Conservation (phyloP, 2,888 invertebrate genomes). For the Graphium colonna region DNA sequence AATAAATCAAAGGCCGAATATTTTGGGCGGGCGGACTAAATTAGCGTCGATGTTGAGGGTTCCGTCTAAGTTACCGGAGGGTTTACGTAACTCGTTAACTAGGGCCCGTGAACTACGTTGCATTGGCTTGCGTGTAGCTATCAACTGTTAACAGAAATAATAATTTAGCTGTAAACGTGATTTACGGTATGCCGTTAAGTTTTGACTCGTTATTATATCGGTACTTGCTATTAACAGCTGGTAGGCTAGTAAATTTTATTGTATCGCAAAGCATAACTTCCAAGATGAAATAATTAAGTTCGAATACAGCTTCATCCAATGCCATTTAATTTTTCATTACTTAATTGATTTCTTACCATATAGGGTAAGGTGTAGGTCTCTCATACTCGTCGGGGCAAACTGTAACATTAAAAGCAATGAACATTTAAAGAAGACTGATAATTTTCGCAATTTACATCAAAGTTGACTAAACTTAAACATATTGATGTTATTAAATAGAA, state of each 20-base stretch:
- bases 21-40: constrained; percentile 42
- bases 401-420: too few relatives aligned
- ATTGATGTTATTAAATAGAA: too few relatives aligned
- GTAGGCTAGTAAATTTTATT: constrained; percentile 12
- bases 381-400: too few relatives aligned
- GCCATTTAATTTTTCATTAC: background rate
- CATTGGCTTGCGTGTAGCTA: constrained; percentile 25
- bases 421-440: too few relatives aligned
- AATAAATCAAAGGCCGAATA: constrained; percentile 22
- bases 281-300: background rate
- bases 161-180: constrained; percentile 20
- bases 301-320: background rate
- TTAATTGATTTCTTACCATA: too few relatives aligned
- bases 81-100: constrained; percentile 26
- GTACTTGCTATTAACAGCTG: constrained; percentile 14
- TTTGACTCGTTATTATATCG: constrained; percentile 3
- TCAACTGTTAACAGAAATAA: constrained; percentile 26
- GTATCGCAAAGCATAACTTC: background rate
- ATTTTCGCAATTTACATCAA: too few relatives aligned
- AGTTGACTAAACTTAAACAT: too few relatives aligned
- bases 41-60: constrained; percentile 54
- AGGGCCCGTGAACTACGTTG: constrained; percentile 10
- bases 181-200: constrained; percentile 5
- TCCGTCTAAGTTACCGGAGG: constrained; percentile 48
- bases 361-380: too few relatives aligned